Percentiles rank a stretch among this genome's conserved stretches.
Conservation (phyloP, 2,888 invertebrate genomes). For the Subacronicta megacephala region DNA sequence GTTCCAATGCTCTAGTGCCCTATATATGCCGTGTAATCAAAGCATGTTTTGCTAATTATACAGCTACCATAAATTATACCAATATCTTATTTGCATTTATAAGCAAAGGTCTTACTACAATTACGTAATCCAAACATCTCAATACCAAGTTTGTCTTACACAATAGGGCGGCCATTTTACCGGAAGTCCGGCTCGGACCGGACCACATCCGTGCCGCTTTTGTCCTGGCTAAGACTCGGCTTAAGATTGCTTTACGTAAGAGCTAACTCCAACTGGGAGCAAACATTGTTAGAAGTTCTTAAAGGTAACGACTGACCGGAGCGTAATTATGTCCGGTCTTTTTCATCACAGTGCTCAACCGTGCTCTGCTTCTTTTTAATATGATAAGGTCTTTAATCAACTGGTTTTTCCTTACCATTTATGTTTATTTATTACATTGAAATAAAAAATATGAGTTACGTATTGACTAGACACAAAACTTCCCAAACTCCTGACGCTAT, state of each 20-base stretch:
- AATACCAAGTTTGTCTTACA: slow-evolving; percentile 56
- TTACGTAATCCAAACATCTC: slow-evolving; percentile 53
- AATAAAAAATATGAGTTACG: too few species aligned
- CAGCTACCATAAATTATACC: neutral
- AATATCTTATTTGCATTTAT: slow-evolving; percentile 12
- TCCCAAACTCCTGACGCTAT: too few species aligned
- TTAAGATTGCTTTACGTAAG: slow-evolving; percentile 57
- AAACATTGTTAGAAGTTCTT: slow-evolving; percentile 44
- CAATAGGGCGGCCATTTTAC: slow-evolving; percentile 59
- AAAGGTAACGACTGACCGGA: neutral
- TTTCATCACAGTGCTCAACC: too few species aligned
- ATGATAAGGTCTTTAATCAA: too few species aligned
- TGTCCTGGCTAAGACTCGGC: slow-evolving; percentile 51
- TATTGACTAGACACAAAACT: too few species aligned
- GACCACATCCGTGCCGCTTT: slow-evolving; percentile 60
- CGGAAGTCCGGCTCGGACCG: slow-evolving; percentile 57
- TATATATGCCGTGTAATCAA: too few species aligned
- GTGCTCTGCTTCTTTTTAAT: too few species aligned
- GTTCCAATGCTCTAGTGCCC: too few species aligned
- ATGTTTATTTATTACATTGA: too few species aligned
- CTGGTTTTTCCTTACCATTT: too few species aligned
- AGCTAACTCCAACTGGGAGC: slow-evolving; percentile 43
- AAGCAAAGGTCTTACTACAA: slow-evolving; percentile 40
- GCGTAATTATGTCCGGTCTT: too few species aligned
- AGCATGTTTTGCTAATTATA: neutral